Conservation (phyloP, 30 jellyfish, hydroid and myxozoan genomes). For the Haliclystus octoradiatus region DNA sequence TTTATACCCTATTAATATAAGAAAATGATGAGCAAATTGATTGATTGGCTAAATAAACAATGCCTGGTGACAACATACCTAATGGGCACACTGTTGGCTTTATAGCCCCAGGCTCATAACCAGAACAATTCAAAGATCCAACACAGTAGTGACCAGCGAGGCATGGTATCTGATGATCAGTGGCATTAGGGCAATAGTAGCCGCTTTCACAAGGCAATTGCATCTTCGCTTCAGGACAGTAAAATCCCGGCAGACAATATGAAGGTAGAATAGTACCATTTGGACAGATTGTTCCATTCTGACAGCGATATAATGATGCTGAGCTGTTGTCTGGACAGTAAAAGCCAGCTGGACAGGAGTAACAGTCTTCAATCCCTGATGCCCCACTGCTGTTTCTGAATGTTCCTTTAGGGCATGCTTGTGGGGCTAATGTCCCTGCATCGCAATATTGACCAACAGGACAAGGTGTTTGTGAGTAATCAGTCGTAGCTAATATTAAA, state of each 20-base stretch:
- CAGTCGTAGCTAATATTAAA: slow-evolving; percentile 70
- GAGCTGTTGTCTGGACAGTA: slow-evolving; percentile 79
- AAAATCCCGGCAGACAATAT: slow-evolving; percentile 71
- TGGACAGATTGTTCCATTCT: slow-evolving; percentile 79
- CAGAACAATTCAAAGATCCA: slow-evolving; percentile 55
- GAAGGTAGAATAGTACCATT: slow-evolving; percentile 66
- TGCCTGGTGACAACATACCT: slow-evolving; percentile 26
- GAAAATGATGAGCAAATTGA: neutral
- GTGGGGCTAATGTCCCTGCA: slow-evolving; percentile 58
- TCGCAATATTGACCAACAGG: slow-evolving; percentile 77
- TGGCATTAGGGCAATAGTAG: slow-evolving; percentile 67
- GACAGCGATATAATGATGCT: slow-evolving; percentile 43
- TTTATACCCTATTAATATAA: slow-evolving; percentile 33
- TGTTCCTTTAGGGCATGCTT: slow-evolving; percentile 91
- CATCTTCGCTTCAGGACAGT: slow-evolving; percentile 74
- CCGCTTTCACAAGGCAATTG: slow-evolving; percentile 83
- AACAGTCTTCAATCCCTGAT: slow-evolving; percentile 42
- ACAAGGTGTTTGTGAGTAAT: slow-evolving; percentile 68
- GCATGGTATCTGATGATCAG: slow-evolving; percentile 56
- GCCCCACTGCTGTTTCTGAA: slow-evolving; percentile 58
- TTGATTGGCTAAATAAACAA: neutral
- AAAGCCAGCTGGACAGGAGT: slow-evolving; percentile 81
- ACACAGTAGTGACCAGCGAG: slow-evolving; percentile 89
- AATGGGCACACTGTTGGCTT: slow-evolving; percentile 65
- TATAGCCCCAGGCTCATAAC: slow-evolving; percentile 54